These are phyloP conservation scores for Apoda limacodes DNA, from an alignment of 2,888 invertebrate genomes.

Conservation along the genomic window DNA sequence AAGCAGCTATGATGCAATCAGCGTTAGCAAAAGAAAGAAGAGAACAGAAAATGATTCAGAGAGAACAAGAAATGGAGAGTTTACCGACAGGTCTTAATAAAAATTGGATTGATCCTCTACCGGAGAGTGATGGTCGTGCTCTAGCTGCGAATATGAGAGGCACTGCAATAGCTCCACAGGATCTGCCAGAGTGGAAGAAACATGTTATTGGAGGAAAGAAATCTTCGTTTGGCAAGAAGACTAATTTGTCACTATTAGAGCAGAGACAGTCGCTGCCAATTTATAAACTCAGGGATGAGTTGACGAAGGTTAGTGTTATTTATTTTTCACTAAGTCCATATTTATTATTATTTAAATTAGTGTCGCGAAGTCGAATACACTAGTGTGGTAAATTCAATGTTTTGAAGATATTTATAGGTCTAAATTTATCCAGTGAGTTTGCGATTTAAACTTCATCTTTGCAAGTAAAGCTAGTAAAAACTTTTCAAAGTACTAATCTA, in stretches of 20 bases:
- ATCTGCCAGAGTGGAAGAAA: slow-evolving; percentile 99
- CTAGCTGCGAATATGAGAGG: slow-evolving; percentile 86
- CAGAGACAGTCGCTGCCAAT: slow-evolving; percentile 97
- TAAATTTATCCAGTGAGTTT: too few species aligned
- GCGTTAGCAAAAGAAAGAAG: slow-evolving; percentile 97
- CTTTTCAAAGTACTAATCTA: too few species aligned
- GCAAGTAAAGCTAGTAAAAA: too few species aligned
- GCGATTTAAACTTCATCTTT: too few species aligned
- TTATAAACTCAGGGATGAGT: slow-evolving; percentile 93
- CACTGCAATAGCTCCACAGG: slow-evolving; percentile 85
- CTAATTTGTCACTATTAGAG: slow-evolving; percentile 92
- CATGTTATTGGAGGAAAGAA: slow-evolving; percentile 98
- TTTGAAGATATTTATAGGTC: too few species aligned
- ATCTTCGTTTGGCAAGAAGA: slow-evolving; percentile 97
- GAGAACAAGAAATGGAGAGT: slow-evolving; percentile 91
- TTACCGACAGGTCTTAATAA: slow-evolving; percentile 85
- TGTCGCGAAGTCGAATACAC: too few species aligned
- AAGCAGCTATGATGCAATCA: slow-evolving; percentile 99
- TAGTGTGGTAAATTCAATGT: too few species aligned
- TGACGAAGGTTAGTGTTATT: slow-evolving; percentile 81
- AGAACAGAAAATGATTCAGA: slow-evolving; percentile 95
- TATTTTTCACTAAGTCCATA: too few species aligned
- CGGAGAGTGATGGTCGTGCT: slow-evolving; percentile 81
- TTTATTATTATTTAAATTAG: too few species aligned
- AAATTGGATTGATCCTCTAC: slow-evolving; percentile 97